phyloP scores from a whole-genome alignment of 1,140 invertebrate genomes.

The Nasonia longicornis region DNA sequence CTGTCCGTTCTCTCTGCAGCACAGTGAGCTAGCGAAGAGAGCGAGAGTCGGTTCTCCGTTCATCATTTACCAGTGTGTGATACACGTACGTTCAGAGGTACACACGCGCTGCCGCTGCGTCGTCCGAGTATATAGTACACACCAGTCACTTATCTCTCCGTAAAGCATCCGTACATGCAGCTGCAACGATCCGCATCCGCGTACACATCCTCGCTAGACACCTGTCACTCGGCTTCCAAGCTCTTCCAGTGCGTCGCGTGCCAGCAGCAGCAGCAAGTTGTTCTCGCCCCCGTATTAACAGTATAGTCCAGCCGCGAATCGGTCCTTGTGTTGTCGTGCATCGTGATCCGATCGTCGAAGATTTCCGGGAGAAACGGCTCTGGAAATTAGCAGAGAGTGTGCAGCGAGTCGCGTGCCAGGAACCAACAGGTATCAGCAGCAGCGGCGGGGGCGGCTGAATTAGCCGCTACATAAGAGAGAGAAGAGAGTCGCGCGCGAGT shows the following conservation, averaged over 20 bases:
- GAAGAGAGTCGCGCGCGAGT: background rate
- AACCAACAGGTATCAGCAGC: conserved; percentile 51
- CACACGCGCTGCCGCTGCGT: no score
- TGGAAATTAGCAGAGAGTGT: conserved; percentile 24
- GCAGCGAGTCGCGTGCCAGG: conserved; percentile 40
- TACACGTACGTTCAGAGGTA: background rate
- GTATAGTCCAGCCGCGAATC: background rate
- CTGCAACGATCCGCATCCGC: background rate
- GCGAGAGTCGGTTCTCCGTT: background rate
- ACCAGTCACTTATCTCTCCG: background rate
- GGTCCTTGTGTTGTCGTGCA: conserved; percentile 4
- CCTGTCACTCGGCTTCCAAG: background rate
- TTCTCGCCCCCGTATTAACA: background rate
- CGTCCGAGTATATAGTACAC: no score
- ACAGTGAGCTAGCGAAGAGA: background rate
- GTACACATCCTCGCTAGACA: background rate
- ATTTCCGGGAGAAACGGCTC: no score
- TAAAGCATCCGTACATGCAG: background rate
- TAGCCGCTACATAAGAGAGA: background rate
- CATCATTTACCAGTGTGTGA: background rate
- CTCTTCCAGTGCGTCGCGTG: background rate
- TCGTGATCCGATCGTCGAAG: background rate
- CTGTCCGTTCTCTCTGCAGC: conserved; percentile 13
- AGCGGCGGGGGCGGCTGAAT: background rate
- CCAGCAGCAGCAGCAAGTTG: background rate